These are phyloP conservation scores for Bombus sylvicola DNA, from an alignment of 1,140 invertebrate genomes.

Conservation along the genomic window DNA sequence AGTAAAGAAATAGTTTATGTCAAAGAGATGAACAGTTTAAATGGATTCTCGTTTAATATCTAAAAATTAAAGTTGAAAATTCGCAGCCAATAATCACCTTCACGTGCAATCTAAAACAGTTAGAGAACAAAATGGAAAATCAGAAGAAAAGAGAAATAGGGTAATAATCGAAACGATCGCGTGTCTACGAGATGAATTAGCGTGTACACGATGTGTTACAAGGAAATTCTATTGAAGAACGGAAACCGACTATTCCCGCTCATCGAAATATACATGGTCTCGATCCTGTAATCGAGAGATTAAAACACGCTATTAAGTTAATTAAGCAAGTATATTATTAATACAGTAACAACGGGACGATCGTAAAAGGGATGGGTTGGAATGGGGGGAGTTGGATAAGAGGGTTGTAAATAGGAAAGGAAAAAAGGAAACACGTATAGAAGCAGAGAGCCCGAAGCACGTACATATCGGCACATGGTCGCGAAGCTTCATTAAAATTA, in stretches of 20 bases:
- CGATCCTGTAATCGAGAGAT: background rate
- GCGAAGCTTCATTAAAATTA: constrained; percentile 36
- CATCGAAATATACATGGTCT: background rate
- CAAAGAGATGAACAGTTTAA: background rate
- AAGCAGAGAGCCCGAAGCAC: background rate
- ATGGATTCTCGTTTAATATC: background rate
- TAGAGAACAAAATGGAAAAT: background rate
- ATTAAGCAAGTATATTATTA: constrained; percentile 19
- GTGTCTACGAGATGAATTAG: background rate
- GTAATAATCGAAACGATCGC: background rate
- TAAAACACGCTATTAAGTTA: constrained; percentile 37
- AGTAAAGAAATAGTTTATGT: background rate
- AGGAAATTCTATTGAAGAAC: background rate
- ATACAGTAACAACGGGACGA: background rate
- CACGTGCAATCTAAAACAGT: background rate
- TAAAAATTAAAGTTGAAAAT: background rate
- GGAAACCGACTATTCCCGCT: too few species aligned
- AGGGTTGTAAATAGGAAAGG: background rate
- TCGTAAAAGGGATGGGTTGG: too few species aligned
- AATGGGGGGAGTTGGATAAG: fast-evolving
- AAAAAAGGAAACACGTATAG: background rate
- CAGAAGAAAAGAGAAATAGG: background rate
- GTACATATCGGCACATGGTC: background rate
- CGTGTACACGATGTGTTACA: background rate
- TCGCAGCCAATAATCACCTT: background rate